Evolutionary conservation across 2,113 vertebrate species (phyloP).

Genomic region (Lathamus discolor): DNA sequence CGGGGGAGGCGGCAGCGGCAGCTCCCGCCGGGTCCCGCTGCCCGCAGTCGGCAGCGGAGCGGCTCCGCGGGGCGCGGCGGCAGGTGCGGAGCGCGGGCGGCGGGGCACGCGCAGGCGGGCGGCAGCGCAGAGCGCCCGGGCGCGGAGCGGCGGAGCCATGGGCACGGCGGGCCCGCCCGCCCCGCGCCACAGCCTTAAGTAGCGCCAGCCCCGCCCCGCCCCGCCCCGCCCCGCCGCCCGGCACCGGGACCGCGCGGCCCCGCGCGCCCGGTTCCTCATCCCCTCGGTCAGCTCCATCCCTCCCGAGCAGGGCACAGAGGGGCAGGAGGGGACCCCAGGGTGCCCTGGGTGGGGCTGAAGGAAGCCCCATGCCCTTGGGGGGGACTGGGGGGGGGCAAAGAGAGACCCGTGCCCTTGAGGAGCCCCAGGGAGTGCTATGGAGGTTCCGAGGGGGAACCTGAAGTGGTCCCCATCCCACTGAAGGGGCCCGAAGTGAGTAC

Average conservation of each 20-base stretch:
- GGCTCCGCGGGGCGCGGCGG: background rate
- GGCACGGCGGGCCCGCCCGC: rapidly evolving
- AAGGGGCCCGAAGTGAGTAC: background rate
- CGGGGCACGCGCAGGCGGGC: too few species aligned
- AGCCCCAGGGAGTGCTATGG: background rate
- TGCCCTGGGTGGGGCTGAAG: background rate
- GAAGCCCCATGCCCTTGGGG: background rate
- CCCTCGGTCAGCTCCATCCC: background rate
- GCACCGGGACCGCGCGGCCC: too few species aligned
- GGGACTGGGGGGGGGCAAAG: background rate
- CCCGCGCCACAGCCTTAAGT: background rate
- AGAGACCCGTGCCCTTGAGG: background rate
- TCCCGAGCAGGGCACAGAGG: too few species aligned
- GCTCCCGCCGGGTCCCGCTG: background rate
- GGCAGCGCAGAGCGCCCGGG: too few species aligned
- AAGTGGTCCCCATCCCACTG: background rate
- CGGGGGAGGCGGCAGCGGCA: rapidly evolving
- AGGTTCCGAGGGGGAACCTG: background rate
- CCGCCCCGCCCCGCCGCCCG: background rate
- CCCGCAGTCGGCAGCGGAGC: background rate
- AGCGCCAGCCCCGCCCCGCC: background rate
- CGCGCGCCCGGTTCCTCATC: background rate
- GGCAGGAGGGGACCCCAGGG: background rate
- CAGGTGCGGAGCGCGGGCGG: background rate
- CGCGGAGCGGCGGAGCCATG: conserved; percentile 20